Evolutionary conservation across 92 coral and sea anemone species (phyloP).

Genomic region (Pocillopora grandis): DNA sequence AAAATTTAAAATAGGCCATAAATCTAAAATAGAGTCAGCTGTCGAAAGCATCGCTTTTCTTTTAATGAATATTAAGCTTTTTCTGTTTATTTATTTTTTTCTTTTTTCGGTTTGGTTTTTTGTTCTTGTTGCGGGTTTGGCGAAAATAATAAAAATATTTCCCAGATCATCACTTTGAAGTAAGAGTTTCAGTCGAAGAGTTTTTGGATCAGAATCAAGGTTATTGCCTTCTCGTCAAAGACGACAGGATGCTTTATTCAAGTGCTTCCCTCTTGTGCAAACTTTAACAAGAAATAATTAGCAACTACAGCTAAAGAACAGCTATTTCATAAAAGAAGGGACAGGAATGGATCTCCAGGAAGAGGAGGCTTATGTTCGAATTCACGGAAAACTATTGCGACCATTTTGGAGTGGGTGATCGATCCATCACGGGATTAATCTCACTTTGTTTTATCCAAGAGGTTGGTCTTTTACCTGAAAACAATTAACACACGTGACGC

Average conservation of each 20-base stretch:
- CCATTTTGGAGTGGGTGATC: neutral
- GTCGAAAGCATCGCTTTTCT: neutral
- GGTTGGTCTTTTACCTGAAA: neutral
- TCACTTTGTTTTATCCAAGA: too few relatives aligned
- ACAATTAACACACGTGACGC: conserved; percentile 4
- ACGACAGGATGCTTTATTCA: conserved; percentile 15
- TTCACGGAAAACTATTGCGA: neutral
- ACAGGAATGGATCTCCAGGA: neutral
- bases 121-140: too few relatives aligned
- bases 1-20: neutral
- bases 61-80: neutral
- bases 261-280: conserved; percentile 2
- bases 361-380: neutral
- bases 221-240: conserved; percentile 6
- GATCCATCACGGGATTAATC: neutral
- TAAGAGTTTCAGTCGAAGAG: neutral
- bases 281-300: conserved; percentile 24
- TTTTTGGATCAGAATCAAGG: neutral
- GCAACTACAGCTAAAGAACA: neutral
- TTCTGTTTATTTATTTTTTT: too few relatives aligned
- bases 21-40: neutral
- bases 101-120: too few relatives aligned
- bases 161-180: neutral
- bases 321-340: neutral
- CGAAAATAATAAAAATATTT: too few relatives aligned